Evolutionary conservation across 2,113 vertebrate genomes (phyloP).

Genomic region (Callaeas wilsoni): DNA sequence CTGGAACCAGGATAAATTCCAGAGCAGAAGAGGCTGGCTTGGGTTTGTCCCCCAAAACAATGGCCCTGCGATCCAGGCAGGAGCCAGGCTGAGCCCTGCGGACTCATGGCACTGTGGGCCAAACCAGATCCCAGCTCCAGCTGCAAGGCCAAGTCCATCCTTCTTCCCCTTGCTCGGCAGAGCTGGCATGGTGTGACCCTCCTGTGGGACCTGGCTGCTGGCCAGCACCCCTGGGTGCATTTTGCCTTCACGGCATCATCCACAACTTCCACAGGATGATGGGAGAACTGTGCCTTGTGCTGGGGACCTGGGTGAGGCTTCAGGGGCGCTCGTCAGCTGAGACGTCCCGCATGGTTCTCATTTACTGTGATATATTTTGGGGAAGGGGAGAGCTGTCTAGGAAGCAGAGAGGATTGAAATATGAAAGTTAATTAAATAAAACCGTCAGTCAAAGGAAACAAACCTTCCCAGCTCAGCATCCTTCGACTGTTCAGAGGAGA

Average conservation of each 20-base stretch:
- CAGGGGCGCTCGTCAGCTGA: not conserved
- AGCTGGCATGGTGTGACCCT: not conserved
- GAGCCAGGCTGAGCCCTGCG: not conserved
- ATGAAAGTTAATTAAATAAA: slow-evolving; percentile 54
- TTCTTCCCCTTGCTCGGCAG: not conserved
- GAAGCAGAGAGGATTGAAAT: slow-evolving; percentile 6
- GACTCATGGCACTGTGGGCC: not conserved
- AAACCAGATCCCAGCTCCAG: not conserved
- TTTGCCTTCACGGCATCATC: not conserved
- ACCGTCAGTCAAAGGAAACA: slow-evolving; percentile 34
- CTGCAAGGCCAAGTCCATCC: fast-evolving
- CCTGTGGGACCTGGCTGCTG: not conserved
- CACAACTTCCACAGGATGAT: not conserved
- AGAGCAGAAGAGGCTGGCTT: not conserved
- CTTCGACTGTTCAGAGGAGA: slow-evolving; percentile 31
- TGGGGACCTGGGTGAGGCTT: not conserved
- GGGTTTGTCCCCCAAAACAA: not conserved
- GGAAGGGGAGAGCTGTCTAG: slow-evolving; percentile 45
- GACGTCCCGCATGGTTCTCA: not conserved
- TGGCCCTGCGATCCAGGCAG: not conserved
- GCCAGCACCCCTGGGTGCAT: not conserved
- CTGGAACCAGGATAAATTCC: not conserved
- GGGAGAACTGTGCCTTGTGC: not conserved
- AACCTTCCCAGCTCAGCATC: slow-evolving; percentile 47
- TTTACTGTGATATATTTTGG: slow-evolving; percentile 10